These are phyloP conservation scores for Avahi laniger DNA, from an alignment of 2,797 vertebrate genomes.

Conservation along the genomic window DNA sequence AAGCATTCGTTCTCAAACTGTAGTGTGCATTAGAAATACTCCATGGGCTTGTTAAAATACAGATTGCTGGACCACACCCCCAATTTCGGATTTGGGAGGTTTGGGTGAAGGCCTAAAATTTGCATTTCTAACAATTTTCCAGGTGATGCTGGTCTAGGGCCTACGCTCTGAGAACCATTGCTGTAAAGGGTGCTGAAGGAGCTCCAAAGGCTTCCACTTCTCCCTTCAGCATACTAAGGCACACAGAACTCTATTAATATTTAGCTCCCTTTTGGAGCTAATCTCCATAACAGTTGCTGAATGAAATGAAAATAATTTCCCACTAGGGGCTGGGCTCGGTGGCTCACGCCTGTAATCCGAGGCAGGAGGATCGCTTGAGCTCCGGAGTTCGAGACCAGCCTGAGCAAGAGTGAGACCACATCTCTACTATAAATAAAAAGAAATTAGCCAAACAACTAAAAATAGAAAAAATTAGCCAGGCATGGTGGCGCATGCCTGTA, in stretches of 20 bases:
- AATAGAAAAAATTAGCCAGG: no score
- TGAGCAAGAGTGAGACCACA: no score
- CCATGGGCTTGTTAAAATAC: not conserved
- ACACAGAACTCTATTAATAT: not conserved
- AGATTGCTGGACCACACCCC: not conserved
- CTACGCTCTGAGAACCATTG: not conserved
- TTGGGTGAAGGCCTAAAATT: not conserved
- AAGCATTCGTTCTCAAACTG: not conserved
- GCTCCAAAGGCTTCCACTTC: not conserved
- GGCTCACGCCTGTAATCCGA: no score
- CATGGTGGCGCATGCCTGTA: no score
- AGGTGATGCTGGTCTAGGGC: not conserved
- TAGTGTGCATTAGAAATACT: not conserved
- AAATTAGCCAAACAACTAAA: no score
- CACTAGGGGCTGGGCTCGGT: not conserved
- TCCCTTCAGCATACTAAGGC: not conserved
- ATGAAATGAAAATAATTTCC: not conserved
- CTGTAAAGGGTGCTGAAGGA: not conserved
- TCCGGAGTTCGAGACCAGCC: no score
- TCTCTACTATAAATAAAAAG: no score
- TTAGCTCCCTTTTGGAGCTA: not conserved
- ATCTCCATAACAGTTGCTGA: not conserved
- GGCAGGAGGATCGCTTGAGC: no score
- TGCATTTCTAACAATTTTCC: not conserved
- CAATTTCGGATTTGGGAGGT: not conserved